Percentiles rank a stretch among this genome's conserved stretches.
These are phyloP conservation scores for Barypeithes pellucidus DNA, from an alignment of 2,888 invertebrate species.

Conservation along the genomic window DNA sequence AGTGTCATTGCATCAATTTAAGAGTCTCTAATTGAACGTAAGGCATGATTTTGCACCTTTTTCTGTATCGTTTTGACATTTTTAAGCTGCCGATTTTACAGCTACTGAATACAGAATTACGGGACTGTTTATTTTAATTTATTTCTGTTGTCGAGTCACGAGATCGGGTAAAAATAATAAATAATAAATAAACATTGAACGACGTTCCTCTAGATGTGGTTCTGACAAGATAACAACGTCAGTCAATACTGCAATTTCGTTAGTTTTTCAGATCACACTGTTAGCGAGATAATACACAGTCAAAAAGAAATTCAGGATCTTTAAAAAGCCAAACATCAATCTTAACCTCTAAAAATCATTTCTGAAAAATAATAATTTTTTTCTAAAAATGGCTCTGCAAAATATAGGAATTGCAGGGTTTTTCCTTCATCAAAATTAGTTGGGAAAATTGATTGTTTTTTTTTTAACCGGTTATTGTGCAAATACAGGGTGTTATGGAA, in stretches of 20 bases:
- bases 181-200: constrained; percentile 13
- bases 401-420: too few relatives aligned
- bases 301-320: too few relatives aligned
- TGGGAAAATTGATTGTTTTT: too few relatives aligned
- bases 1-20: constrained; percentile 46
- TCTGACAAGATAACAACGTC: not conserved
- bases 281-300: too few relatives aligned
- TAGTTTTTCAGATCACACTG: not conserved
- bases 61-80: constrained; percentile 46
- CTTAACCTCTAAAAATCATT: too few relatives aligned
- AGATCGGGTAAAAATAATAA: constrained; percentile 11
- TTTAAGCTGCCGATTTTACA: constrained; percentile 43
- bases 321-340: too few relatives aligned
- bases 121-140: constrained; percentile 45
- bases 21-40: constrained; percentile 49
- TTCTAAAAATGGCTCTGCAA: too few relatives aligned
- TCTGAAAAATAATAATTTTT: too few relatives aligned
- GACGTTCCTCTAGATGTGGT: too few relatives aligned
- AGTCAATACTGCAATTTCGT: not conserved
- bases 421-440: too few relatives aligned
- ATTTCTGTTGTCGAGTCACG: constrained; percentile 25
- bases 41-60: constrained; percentile 53
- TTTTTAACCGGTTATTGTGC: too few relatives aligned
- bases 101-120: constrained; percentile 50
- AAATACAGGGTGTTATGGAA: too few relatives aligned